Base-by-base conservation (phyloP, 2,113 vertebrate species). In the Tetraodon nigroviridis region DNA sequence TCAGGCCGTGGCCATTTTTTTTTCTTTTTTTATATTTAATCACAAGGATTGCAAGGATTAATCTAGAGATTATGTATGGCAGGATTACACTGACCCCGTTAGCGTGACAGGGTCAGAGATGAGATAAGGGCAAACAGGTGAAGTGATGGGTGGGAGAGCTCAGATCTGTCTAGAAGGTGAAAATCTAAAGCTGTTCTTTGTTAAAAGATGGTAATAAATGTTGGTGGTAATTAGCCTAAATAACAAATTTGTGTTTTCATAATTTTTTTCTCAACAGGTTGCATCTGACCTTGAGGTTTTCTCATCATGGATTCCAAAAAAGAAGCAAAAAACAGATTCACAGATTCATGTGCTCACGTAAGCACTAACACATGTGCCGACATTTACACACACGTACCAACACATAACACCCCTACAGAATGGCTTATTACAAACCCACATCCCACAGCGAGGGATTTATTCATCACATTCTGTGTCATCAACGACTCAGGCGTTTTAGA, bases 31-130 rank as follows among this genome's bases (percentile, higher is more conserved):
- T 81, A 64, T 82, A 67, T 84, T 87, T 86, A 87, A 85, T 87
- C 75, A 24, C 73, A 64, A 51, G 79, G 84, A 84, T 82, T 84
- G 79, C 76, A 68, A 65, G 85, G 89, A 88, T 85, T 88, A 84
- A 64, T 4, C 16, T 44, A 75, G 64, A 76, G 82, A 86, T 88
- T 89, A 85, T 62, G 37, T 70, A 76, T 46, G 55, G 73, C 64
- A 42, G 71, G 84, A 85, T 88, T 88, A 86, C 78, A 63, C 81
- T 82, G 84, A 82, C 79, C 81, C 78, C 42, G 37, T 75, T 77
- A 85, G 61, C 59, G 20, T 51, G 59, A 62, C 61, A 64, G 62
- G 69, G 61, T 76, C 32, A 24, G 81, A 67, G 76, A 67, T 0
- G 12, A 61, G 55, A 54, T 67, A 68, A 59, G 24, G 65, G 37